Evolutionary conservation across 2,113 vertebrate genomes (phyloP).

Genomic region (Saguinus midas): DNA sequence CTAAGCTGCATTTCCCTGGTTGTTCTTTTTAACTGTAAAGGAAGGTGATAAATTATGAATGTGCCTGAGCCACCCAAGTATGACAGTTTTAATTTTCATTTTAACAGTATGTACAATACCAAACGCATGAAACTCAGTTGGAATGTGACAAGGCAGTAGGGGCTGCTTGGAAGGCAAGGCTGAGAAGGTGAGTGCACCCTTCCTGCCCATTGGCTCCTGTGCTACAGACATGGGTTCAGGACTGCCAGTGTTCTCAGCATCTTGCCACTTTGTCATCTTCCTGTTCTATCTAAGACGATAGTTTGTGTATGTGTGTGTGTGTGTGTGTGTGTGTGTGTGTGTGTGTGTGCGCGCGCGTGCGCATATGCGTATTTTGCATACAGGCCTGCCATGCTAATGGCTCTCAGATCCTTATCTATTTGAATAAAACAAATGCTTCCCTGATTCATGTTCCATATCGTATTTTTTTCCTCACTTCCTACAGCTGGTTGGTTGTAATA

Average conservation of each 20-base stretch:
- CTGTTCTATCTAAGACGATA: not conserved
- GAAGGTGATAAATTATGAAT: conserved; percentile 73
- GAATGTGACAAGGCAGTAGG: conserved; percentile 9
- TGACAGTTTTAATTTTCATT: conserved; percentile 75
- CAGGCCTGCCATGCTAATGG: not conserved
- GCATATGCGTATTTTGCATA: not conserved
- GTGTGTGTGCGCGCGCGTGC: too few species aligned
- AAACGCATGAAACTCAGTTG: conserved; percentile 20
- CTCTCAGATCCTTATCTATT: not conserved
- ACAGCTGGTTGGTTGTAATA: not conserved
- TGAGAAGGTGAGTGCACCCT: conserved; percentile 36
- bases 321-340: too few species aligned
- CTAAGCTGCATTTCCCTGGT: conserved; percentile 24
- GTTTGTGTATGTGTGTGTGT: not conserved
- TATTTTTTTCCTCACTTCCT: not conserved
- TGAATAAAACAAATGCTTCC: not conserved
- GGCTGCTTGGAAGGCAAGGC: not conserved
- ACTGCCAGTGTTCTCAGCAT: not conserved
- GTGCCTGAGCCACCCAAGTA: conserved; percentile 48
- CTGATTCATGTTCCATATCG: not conserved
- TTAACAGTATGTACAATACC: conserved; percentile 59
- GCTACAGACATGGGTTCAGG: fast-evolving
- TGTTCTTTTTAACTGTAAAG: conserved; percentile 69
- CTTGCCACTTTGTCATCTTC: not conserved
- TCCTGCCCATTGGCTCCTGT: not conserved